A percentile compares a stretch with the other conserved stretches of the same genome.
Evolutionary conservation across 1,140 invertebrate species (phyloP).

Genomic region (Drosophila auraria): DNA sequence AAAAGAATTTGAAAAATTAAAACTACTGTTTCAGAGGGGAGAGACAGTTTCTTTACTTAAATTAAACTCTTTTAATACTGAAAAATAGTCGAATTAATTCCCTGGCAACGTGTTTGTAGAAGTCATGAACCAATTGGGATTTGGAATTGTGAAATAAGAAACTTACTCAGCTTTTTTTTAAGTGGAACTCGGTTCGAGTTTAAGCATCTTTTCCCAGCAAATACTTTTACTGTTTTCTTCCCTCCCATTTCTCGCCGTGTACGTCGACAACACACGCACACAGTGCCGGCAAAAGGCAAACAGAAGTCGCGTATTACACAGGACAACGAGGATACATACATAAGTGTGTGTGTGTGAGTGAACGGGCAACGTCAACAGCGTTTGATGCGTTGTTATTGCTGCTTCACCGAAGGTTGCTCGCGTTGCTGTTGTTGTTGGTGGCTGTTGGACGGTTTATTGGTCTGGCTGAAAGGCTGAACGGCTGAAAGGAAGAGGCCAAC

Average conservation of each 20-base stretch:
- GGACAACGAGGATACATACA: slow-evolving; percentile 20
- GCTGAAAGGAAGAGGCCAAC: slow-evolving; percentile 33
- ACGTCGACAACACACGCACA: neutral
- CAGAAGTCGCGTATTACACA: slow-evolving; percentile 48
- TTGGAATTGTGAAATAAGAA: no score
- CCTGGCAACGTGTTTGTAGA: no score
- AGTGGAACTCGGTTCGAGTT: no score
- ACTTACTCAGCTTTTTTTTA: no score
- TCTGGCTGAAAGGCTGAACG: slow-evolving; percentile 37
- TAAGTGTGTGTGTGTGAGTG: slow-evolving; percentile 16
- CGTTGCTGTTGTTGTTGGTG: slow-evolving; percentile 32
- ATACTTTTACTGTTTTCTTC: no score
- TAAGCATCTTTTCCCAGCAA: no score
- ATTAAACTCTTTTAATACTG: no score
- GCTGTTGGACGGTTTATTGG: slow-evolving; percentile 62
- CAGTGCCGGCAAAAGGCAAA: slow-evolving; percentile 12
- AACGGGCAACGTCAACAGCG: slow-evolving; percentile 47
- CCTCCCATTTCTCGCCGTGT: neutral
- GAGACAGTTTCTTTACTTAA: no score
- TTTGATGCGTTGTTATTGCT: slow-evolving; percentile 71
- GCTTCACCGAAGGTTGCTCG: slow-evolving; percentile 45
- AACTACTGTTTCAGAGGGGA: no score
- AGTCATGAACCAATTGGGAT: no score
- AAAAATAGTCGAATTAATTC: no score
- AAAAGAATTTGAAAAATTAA: no score